Percentiles rank a stretch among this genome's conserved stretches.
Conservation (phyloP, 1,140 invertebrate genomes). For the Megalonaias nervosa region DNA sequence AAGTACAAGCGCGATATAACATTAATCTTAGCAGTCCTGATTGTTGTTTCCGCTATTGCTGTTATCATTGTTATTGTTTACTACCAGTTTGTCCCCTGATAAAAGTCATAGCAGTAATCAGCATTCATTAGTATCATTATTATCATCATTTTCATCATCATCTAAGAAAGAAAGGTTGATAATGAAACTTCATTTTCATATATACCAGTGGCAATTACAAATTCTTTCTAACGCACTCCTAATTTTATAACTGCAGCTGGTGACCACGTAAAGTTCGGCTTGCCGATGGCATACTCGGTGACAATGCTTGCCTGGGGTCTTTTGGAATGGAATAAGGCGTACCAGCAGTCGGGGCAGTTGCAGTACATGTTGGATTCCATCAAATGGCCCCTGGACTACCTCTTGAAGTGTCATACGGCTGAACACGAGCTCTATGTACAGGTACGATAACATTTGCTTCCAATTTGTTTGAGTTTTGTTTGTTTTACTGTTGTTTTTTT, state of each 20-base stretch:
- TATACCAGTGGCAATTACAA: neutral
- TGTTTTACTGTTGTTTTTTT: neutral
- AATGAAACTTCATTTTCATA: neutral
- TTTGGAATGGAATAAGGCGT: constrained; percentile 75
- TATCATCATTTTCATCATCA: constrained; percentile 21
- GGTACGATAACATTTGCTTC: constrained; percentile 18
- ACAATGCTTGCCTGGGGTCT: constrained; percentile 78
- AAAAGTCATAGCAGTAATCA: constrained; percentile 14
- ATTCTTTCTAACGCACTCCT: neutral
- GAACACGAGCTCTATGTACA: constrained; percentile 49
- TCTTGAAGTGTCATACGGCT: constrained; percentile 75
- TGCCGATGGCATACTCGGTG: constrained; percentile 77
- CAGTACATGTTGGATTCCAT: constrained; percentile 73
- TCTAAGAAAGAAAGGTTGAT: neutral
- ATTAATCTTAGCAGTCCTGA: too few species aligned
- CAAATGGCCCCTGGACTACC: constrained; percentile 78
- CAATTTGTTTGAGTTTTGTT: neutral
- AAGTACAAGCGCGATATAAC: too few species aligned
- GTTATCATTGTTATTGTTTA: neutral
- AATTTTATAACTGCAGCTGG: constrained; percentile 67
- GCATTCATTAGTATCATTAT: constrained; percentile 27
- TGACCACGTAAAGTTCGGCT: constrained; percentile 80
- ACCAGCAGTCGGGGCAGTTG: constrained; percentile 70
- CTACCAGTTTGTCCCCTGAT: neutral
- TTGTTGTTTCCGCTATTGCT: neutral